Evolutionary conservation across 2,888 invertebrate species (phyloP).

Genomic region (Diarsia dahlii): DNA sequence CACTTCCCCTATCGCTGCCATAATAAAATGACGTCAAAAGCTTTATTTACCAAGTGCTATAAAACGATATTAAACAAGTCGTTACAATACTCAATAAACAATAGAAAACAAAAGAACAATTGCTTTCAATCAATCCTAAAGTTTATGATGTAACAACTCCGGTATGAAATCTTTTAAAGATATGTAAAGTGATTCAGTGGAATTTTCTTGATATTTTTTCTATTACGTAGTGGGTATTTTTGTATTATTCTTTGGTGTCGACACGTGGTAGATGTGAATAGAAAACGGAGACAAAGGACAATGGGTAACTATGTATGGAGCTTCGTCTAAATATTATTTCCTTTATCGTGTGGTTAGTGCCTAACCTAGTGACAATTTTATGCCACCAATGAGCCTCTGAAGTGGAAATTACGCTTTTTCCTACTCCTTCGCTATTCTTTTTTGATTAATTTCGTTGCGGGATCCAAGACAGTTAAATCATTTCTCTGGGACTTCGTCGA

Average conservation of each 20-base stretch:
- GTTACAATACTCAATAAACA: conserved; percentile 51
- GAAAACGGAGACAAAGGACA: background rate
- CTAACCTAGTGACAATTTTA: no score
- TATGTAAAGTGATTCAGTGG: background rate
- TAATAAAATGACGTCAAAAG: conserved; percentile 46
- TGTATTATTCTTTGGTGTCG: background rate
- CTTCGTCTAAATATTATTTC: background rate
- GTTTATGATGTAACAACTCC: conserved; percentile 31
- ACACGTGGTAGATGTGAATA: background rate
- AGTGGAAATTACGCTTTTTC: no score
- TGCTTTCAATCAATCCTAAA: conserved; percentile 28
- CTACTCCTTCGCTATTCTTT: no score
- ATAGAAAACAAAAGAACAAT: conserved; percentile 21
- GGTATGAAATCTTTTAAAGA: conserved; percentile 19
- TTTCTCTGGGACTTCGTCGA: no score
- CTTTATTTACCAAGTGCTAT: conserved; percentile 37
- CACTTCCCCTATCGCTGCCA: background rate
- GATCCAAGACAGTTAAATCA: no score
- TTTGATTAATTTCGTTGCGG: no score
- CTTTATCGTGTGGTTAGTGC: no score
- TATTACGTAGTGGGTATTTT: background rate
- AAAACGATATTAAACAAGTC: conserved; percentile 48
- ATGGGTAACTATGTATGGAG: background rate
- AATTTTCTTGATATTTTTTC: conserved; percentile 20
- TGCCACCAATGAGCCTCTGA: no score